phyloP scores from a whole-genome alignment of 2,888 invertebrate species.

The Pristionchus entomophagus region DNA sequence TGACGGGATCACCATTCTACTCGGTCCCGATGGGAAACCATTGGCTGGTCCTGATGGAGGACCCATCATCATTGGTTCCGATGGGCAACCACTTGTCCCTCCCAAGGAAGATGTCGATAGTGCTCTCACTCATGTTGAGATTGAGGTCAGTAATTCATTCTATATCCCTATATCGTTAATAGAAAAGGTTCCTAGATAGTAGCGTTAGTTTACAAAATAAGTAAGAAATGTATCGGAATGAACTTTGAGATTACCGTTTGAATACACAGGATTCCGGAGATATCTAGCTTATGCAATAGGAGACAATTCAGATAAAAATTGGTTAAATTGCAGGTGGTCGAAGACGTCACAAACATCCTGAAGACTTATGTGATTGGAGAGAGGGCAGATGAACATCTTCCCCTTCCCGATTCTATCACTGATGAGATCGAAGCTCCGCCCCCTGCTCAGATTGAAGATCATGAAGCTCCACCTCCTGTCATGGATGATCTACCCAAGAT shows the following conservation, averaged over 20 bases:
- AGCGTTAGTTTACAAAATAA: neutral
- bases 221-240: too few relatives aligned
- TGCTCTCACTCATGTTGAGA: conserved; percentile 72
- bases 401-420: neutral
- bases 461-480: conserved; percentile 60
- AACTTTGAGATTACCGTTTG: too few relatives aligned
- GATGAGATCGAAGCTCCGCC: neutral
- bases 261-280: too few relatives aligned
- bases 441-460: conserved; percentile 63
- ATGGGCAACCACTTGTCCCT: conserved; percentile 55
- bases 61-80: conserved; percentile 47
- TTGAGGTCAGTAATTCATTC: conserved; percentile 46
- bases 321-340: conserved; percentile 65
- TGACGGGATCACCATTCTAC: conserved; percentile 8
- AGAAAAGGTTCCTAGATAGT: too few relatives aligned
- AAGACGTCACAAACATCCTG: conserved; percentile 74
- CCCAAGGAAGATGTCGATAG: conserved; percentile 65
- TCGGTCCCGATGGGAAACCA: conserved; percentile 2
- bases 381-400: conserved; percentile 61
- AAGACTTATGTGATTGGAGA: conserved; percentile 75
- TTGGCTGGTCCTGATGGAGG: conserved; percentile 33
- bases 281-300: neutral
- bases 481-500: conserved; percentile 56
- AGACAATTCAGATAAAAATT: neutral
- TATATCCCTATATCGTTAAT: too few relatives aligned